Evolutionary conservation across 2,113 vertebrate genomes (phyloP), one percentile per base, ranked within the genome.

Genomic region (Odontesthes bonariensis): DNA sequence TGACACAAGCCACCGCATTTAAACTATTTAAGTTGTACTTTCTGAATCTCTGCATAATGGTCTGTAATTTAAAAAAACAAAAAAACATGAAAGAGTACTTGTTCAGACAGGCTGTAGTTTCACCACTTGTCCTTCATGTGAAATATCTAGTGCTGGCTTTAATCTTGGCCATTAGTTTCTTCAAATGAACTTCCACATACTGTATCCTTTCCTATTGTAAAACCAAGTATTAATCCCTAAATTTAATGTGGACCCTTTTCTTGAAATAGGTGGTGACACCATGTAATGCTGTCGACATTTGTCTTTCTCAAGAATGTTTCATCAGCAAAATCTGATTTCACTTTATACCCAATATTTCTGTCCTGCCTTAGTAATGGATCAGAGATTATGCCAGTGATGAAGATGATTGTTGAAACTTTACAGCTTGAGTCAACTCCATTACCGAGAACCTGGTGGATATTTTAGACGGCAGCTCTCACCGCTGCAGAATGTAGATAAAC

Each of bases 401-500:
- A 31, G 64, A 62, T 61, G 55, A 44, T 46, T 56, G 31, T 42
- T 64, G 59, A 77, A 63, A 61, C 69, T 84, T 84, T 75, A 78
- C 46, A 20, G 77, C 63, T 53, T 13, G n/a, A 64, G 71, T 66
- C 73, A 82, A 65, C 73, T 69, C 55, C 65, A 69, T 82, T 88
- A 79, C 82, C 0, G 11, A 72, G 66, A 82, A 79, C 76, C 74
- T 86, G 75, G 55, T 61, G 77, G 75, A 75, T 87, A 88, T 90
- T 89, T 90, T 75, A 31, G 82, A 90, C 61, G 5, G 65, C 68
- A 46, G 44, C 77, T 73, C 84, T 87, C 81, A 87, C 68, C 77
- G 17, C 81, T 85, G 84, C 61, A 90, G 86, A 91, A 91, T 86
- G 87, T 83, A 85, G 87, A 87, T 86, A 92, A 92, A 91, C 86